Evolutionary conservation across 2,113 vertebrate genomes (phyloP).

Genomic region (Clupea harengus): DNA sequence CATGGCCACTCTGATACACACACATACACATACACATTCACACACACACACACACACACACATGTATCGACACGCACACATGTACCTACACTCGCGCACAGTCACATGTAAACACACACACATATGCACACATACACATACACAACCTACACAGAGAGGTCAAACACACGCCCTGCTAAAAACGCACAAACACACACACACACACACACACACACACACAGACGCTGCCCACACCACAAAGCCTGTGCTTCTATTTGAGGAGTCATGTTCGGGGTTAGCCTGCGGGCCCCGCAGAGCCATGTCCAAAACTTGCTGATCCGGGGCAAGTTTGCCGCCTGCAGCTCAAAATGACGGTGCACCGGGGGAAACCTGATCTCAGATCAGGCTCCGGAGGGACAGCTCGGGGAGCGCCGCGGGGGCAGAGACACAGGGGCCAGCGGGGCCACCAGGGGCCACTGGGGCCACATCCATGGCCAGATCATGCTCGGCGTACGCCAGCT

Average conservation of each 20-base stretch:
- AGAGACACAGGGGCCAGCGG: no score
- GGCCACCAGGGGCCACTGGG: no score
- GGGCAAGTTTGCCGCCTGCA: slow-evolving; percentile 22
- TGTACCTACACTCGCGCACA: neutral
- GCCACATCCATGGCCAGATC: no score
- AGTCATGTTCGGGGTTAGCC: slow-evolving; percentile 42
- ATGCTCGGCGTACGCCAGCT: no score
- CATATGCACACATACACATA: neutral
- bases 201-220: neutral
- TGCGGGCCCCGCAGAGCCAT: no score
- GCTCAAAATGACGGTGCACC: no score
- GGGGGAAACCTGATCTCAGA: no score
- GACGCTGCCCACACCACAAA: slow-evolving; percentile 61
- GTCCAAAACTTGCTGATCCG: slow-evolving; percentile 20
- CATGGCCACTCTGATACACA: slow-evolving; percentile 36
- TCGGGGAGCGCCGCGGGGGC: no score
- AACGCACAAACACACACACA: slow-evolving; percentile 53
- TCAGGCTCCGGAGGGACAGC: no score
- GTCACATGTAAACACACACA: slow-evolving; percentile 20
- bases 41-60: neutral
- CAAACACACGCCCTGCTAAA: neutral
- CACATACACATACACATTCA: slow-evolving; percentile 24
- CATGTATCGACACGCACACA: neutral
- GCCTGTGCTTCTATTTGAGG: slow-evolving; percentile 63
- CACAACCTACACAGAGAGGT: neutral